Conservation (phyloP, 2,797 vertebrate species). For the Enteromius fasciolatus region DNA sequence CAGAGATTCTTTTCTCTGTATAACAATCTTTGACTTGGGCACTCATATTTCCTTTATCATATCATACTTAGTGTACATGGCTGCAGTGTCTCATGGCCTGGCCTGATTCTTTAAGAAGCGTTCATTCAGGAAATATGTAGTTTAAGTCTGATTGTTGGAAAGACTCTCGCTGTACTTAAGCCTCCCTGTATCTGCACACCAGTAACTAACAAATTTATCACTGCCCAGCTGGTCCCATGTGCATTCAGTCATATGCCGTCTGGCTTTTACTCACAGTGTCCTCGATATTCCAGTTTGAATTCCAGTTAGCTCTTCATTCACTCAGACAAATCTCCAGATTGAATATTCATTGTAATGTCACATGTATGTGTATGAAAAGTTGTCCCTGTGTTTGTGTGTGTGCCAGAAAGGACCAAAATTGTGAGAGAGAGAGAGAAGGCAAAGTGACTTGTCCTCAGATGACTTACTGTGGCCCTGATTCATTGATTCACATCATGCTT, state of each 20-base stretch:
- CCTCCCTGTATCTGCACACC: slow-evolving; percentile 71
- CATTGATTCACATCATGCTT: slow-evolving; percentile 74
- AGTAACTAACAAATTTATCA: slow-evolving; percentile 74
- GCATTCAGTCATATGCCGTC: slow-evolving; percentile 60
- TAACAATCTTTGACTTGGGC: slow-evolving; percentile 58
- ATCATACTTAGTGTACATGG: slow-evolving; percentile 23
- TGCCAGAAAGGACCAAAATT: slow-evolving; percentile 35
- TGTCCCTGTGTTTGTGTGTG: slow-evolving; percentile 55
- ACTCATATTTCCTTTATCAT: slow-evolving; percentile 38
- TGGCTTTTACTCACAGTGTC: slow-evolving; percentile 57
- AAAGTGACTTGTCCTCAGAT: slow-evolving; percentile 72
- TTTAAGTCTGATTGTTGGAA: slow-evolving; percentile 68
- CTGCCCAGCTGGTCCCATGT: slow-evolving; percentile 59
- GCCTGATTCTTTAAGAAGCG: slow-evolving; percentile 43
- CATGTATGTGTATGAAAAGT: slow-evolving; percentile 52
- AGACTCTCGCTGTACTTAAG: slow-evolving; percentile 67
- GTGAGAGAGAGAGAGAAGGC: slow-evolving; percentile 63
- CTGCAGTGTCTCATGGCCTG: slow-evolving; percentile 43
- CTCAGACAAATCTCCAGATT: slow-evolving; percentile 47
- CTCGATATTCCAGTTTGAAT: slow-evolving; percentile 47
- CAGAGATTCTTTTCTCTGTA: slow-evolving; percentile 66
- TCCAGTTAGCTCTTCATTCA: slow-evolving; percentile 54
- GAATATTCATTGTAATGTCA: slow-evolving; percentile 53
- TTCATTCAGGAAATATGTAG: slow-evolving; percentile 64
- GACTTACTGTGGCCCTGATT: slow-evolving; percentile 70